These are phyloP conservation scores for Gambusia holbrooki DNA, from an alignment of 2,113 vertebrate species.

Conservation along the genomic window DNA sequence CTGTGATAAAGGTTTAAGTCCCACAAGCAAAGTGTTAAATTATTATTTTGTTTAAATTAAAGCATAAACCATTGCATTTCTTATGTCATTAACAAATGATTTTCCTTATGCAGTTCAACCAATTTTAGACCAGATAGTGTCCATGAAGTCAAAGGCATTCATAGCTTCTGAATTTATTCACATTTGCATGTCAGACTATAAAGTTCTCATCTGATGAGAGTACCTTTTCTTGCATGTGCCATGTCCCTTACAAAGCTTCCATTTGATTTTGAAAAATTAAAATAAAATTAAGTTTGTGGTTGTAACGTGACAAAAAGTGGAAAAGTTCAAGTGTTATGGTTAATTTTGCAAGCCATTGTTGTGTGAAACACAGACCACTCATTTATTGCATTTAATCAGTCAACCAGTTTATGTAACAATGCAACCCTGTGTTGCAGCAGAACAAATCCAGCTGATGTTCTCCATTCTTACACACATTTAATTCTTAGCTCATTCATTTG, in stretches of 20 bases:
- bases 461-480: conserved; percentile 8
- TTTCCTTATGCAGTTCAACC: no score
- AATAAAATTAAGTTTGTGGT: neutral
- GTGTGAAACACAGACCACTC: neutral
- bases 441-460: neutral
- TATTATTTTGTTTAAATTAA: no score
- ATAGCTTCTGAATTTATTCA: no score
- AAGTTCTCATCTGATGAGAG: neutral
- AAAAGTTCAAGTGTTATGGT: neutral
- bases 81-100: no score
- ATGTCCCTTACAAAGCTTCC: no score
- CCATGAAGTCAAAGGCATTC: no score
- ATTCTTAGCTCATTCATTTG: conserved; percentile 34
- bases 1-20: neutral
- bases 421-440: neutral
- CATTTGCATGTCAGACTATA: neutral
- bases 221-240: neutral
- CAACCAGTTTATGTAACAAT: neutral
- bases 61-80: no score
- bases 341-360: neutral
- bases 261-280: no score
- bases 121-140: no score
- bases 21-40: neutral
- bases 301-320: neutral
- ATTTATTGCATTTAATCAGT: neutral